A percentile compares a stretch with the other conserved stretches of the same genome.
phyloP scores from a whole-genome alignment of 2,113 vertebrate species.

The Cricetomys ansorgei region DNA sequence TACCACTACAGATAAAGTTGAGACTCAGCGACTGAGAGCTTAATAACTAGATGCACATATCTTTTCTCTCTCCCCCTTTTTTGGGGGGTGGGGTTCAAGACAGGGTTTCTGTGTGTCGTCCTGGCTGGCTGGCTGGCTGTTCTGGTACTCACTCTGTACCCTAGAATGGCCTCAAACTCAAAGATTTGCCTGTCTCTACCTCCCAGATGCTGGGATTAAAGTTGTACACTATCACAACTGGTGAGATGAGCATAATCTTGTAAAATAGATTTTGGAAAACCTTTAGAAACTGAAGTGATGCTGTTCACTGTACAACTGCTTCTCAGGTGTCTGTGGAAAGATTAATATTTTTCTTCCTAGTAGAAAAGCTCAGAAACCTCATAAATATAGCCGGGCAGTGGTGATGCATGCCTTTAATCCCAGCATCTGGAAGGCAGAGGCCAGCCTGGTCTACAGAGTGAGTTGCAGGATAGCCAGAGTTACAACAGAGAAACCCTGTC shows the following conservation, averaged over 20 bases:
- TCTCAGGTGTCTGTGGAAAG: conserved; percentile 8
- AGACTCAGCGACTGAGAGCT: conserved; percentile 31
- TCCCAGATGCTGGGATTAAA: neutral
- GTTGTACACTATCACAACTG: neutral
- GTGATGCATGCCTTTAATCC: no score
- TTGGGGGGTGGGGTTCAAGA: neutral
- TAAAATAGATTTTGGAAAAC: conserved; percentile 21
- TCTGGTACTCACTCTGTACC: neutral
- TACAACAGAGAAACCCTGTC: no score
- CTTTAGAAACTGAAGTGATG: neutral
- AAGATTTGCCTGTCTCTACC: neutral
- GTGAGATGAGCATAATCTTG: neutral
- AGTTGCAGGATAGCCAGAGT: no score
- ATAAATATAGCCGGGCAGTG: no score
- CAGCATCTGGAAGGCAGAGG: no score
- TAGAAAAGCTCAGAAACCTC: conserved; percentile 37
- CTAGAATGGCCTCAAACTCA: neutral
- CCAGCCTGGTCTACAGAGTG: no score
- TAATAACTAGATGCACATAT: neutral
- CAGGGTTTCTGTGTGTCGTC: neutral
- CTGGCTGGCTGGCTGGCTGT: neutral
- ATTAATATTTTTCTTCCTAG: neutral
- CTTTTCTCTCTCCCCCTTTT: neutral
- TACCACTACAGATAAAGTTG: neutral
- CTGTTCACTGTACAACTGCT: neutral